phyloP scores from a whole-genome alignment of 1,140 invertebrate species.

The Microplitis demolitor region DNA sequence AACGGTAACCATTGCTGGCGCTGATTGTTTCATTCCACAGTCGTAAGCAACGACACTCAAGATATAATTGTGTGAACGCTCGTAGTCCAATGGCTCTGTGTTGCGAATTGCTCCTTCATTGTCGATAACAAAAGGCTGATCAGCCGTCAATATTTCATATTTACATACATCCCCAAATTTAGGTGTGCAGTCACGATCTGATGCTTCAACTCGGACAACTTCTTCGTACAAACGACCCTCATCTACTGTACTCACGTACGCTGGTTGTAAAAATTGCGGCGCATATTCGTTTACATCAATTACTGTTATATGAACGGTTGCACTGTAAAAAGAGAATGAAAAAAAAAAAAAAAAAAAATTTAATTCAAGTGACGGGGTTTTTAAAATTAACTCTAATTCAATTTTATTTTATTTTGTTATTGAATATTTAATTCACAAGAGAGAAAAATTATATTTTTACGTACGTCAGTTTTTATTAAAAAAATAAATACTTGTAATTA shows the following conservation, averaged over 20 bases:
- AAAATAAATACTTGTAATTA: no score
- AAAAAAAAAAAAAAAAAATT: no score
- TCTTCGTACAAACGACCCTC: conserved; percentile 89
- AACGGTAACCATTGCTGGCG: conserved; percentile 92
- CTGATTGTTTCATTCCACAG: conserved; percentile 88
- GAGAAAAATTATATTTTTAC: no score
- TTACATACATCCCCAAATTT: conserved; percentile 94
- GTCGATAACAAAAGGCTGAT: conserved; percentile 91
- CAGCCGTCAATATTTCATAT: conserved; percentile 89
- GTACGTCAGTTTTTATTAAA: no score
- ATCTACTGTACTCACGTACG: conserved; percentile 87
- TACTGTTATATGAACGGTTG: conserved; percentile 93
- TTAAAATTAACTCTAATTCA: no score
- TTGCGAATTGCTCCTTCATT: conserved; percentile 90
- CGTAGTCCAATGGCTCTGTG: conserved; percentile 89
- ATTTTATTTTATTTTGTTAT: neutral
- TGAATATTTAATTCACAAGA: no score
- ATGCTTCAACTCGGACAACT: conserved; percentile 87
- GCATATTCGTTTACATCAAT: conserved; percentile 94
- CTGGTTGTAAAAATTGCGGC: conserved; percentile 85
- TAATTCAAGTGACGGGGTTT: no score
- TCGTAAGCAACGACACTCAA: conserved; percentile 96
- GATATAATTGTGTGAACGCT: conserved; percentile 92
- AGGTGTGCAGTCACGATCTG: conserved; percentile 89
- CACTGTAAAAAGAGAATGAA: conserved; percentile 65